Evolutionary conservation across 1,140 invertebrate species (phyloP).

Genomic region (Colletes gigas): DNA sequence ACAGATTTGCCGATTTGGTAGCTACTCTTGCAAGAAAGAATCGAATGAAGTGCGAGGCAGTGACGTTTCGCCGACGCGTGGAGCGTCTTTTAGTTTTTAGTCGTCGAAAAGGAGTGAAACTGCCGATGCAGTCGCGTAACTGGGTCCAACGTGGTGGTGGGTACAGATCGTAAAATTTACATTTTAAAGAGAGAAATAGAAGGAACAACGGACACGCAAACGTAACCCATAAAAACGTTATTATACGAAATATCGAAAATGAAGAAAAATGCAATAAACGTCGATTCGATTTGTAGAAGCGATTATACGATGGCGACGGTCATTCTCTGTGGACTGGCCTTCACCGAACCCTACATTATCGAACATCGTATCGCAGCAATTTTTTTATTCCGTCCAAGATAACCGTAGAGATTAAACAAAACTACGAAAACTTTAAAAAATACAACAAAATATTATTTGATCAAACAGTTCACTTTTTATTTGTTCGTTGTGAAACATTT

Average conservation of each 20-base stretch:
- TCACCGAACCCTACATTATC: conserved; percentile 1
- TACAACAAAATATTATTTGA: no score
- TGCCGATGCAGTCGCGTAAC: conserved; percentile 56
- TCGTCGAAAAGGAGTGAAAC: conserved; percentile 29
- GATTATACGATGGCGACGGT: conserved; percentile 19
- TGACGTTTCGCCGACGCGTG: conserved; percentile 17
- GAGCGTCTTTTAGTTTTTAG: conserved; percentile 55
- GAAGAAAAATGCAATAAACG: background rate
- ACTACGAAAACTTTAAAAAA: no score
- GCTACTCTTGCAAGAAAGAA: background rate
- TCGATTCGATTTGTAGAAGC: conserved; percentile 20
- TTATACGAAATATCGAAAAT: conserved; percentile 33
- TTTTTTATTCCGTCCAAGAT: background rate
- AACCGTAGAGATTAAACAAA: background rate
- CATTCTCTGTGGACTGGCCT: conserved; percentile 21
- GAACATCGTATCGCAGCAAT: background rate
- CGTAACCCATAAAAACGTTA: conserved; percentile 59
- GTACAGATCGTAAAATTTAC: conserved; percentile 66
- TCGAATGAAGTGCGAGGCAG: background rate
- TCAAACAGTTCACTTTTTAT: no score
- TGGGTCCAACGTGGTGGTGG: conserved; percentile 71
- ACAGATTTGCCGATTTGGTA: background rate
- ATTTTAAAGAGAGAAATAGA: conserved; percentile 28
- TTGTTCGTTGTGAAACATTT: no score
- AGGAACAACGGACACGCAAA: conserved; percentile 46